These are phyloP conservation scores for Drosophila nebulosa DNA, from an alignment of 1,140 invertebrate species.

Conservation along the genomic window DNA sequence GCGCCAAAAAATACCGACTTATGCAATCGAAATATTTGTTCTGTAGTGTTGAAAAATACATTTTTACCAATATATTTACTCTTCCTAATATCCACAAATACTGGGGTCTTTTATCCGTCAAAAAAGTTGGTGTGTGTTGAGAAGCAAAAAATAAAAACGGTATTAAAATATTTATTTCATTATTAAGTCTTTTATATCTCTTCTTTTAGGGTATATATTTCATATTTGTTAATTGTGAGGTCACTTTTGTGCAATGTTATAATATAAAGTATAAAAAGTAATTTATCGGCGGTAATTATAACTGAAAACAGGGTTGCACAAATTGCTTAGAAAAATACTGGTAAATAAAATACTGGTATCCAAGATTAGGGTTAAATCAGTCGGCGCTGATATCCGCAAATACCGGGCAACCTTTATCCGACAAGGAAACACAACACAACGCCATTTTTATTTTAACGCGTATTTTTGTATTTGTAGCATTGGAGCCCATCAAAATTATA, in stretches of 20 bases:
- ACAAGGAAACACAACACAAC: slow-evolving; percentile 1
- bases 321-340: neutral
- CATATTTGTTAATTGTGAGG: too few species aligned
- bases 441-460: slow-evolving; percentile 1
- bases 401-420: neutral
- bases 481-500: slow-evolving; percentile 26
- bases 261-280: neutral
- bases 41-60: too few species aligned
- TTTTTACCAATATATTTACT: too few species aligned
- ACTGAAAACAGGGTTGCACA: neutral
- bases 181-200: too few species aligned
- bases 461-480: slow-evolving; percentile 42
- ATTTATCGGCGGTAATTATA: neutral
- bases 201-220: too few species aligned
- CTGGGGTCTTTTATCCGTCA: too few species aligned
- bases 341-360: neutral
- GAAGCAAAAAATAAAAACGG: too few species aligned
- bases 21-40: too few species aligned
- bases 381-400: neutral
- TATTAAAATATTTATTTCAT: too few species aligned
- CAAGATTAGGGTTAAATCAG: neutral
- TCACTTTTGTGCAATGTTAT: neutral
- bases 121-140: too few species aligned
- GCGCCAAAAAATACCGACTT: too few species aligned
- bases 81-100: too few species aligned